Conservation (phyloP, 2,888 invertebrate genomes). For the Dryobotodes eremita region DNA sequence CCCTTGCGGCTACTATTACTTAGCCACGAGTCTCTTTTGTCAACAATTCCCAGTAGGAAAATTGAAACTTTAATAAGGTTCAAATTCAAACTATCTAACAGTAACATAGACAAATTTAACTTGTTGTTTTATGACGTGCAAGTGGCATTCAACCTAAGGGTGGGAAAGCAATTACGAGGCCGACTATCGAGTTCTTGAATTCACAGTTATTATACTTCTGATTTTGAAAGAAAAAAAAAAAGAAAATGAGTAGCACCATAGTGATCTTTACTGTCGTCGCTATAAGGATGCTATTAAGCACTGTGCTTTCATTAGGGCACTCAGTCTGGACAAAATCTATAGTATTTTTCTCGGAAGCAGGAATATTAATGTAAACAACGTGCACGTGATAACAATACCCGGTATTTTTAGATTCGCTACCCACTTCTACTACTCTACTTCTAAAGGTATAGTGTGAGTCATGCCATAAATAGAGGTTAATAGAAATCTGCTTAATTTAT, state of each 20-base stretch:
- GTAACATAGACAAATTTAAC: background rate
- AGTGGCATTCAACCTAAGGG: background rate
- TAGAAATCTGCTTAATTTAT: background rate
- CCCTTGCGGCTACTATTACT: too few relatives aligned
- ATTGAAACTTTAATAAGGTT: background rate
- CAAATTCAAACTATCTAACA: background rate
- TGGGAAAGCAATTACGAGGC: background rate
- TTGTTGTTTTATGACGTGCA: background rate
- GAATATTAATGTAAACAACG: constrained; percentile 30
- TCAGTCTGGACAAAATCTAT: constrained; percentile 20
- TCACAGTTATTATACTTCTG: background rate
- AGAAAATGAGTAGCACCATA: background rate
- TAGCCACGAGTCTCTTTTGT: background rate
- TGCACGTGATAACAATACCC: constrained; percentile 32
- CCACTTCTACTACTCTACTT: constrained; percentile 4
- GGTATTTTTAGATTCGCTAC: constrained; percentile 32
- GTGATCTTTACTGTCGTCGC: background rate
- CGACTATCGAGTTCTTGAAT: background rate
- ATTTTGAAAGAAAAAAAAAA: background rate
- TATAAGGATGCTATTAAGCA: background rate
- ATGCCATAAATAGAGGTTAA: constrained; percentile 9
- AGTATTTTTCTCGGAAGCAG: constrained; percentile 31
- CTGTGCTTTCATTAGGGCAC: background rate
- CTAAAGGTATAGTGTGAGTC: constrained; percentile 25
- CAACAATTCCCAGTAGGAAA: background rate